Conservation (phyloP, 2,797 vertebrate genomes). For the Anisognathus igniventris region DNA sequence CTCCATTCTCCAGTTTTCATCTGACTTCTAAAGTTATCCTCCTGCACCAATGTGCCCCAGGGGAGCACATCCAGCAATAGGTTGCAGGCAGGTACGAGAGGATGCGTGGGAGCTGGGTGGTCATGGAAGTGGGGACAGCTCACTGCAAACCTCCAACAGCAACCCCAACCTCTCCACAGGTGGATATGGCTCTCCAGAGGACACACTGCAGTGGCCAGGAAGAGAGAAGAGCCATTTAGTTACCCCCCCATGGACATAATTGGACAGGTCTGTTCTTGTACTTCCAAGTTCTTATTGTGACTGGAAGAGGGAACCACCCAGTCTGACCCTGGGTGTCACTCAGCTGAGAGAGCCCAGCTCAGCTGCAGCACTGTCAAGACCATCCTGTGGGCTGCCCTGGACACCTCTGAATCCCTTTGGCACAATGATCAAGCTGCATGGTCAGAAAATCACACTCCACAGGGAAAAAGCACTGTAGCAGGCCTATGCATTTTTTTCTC, state of each 20-base stretch:
- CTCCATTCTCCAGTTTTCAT: neutral
- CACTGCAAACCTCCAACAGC: neutral
- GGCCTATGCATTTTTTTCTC: accelerated
- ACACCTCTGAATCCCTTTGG: neutral
- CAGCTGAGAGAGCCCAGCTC: neutral
- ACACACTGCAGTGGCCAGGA: neutral
- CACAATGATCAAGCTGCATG: accelerated
- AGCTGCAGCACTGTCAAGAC: neutral
- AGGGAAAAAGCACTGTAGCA: neutral
- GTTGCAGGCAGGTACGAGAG: accelerated
- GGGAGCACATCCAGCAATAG: accelerated
- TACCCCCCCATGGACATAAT: accelerated
- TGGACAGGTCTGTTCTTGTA: neutral
- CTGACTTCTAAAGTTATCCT: neutral
- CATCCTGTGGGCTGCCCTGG: neutral
- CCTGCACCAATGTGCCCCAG: accelerated
- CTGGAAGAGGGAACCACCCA: neutral
- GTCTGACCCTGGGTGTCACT: neutral
- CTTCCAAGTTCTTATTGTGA: neutral
- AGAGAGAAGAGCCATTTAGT: neutral
- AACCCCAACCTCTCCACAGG: neutral
- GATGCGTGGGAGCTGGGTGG: accelerated
- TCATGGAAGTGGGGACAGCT: neutral
- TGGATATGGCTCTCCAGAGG: accelerated
- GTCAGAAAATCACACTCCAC: neutral